These are phyloP conservation scores for Ciconia nigra DNA, from an alignment of 2,797 vertebrate genomes.

Conservation along the genomic window DNA sequence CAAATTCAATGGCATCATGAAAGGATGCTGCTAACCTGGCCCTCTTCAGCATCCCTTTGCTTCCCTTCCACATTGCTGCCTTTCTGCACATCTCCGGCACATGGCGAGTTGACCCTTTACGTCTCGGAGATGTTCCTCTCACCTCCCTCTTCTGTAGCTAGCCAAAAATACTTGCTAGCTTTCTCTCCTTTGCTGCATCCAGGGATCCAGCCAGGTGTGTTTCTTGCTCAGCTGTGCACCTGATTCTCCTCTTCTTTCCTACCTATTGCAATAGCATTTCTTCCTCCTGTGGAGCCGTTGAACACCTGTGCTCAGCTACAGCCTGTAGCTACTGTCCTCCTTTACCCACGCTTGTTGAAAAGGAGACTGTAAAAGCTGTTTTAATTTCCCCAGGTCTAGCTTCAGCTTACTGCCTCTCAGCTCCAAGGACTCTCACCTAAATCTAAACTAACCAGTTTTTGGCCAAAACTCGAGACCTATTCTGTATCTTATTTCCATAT, in stretches of 20 bases:
- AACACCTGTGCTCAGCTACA: not conserved
- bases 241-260: not conserved
- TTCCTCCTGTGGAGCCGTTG: not conserved
- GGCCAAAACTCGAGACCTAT: not conserved
- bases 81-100: not conserved
- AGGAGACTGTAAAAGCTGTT: not conserved
- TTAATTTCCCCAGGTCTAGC: not conserved
- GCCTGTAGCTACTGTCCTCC: not conserved
- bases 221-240: not conserved
- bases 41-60: not conserved
- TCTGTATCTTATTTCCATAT: not conserved
- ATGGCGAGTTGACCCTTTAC: rapidly evolving
- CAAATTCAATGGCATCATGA: rapidly evolving
- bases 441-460: not conserved
- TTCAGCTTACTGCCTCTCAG: not conserved
- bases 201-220: not conserved
- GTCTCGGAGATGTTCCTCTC: not conserved
- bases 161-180: not conserved
- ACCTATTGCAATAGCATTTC: not conserved
- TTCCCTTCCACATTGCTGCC: rapidly evolving
- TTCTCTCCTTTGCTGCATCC: not conserved
- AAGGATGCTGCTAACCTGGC: not conserved
- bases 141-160: not conserved
- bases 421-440: not conserved
- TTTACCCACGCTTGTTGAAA: rapidly evolving